These are phyloP conservation scores for Tachysurus fulvidraco DNA, from an alignment of 2,113 vertebrate genomes.

Conservation along the genomic window DNA sequence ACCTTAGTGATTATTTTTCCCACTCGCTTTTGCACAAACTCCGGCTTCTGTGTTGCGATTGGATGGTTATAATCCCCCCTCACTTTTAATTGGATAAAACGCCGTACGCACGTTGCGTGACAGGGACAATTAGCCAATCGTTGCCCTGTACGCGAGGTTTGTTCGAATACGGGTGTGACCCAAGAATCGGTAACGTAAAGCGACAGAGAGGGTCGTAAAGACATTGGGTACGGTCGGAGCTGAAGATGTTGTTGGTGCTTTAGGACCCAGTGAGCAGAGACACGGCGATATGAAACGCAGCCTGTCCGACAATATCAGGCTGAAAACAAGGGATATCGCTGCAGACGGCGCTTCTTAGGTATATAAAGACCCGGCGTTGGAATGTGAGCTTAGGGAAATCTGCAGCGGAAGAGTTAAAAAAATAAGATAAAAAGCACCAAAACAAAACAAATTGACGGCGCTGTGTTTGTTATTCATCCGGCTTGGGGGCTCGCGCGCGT, in stretches of 20 bases:
- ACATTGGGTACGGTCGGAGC: constrained; percentile 59
- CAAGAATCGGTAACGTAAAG: constrained; percentile 70
- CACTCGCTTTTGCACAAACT: background rate
- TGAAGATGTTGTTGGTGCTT: constrained; percentile 69
- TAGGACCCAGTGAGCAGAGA: constrained; percentile 56
- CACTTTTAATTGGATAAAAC: background rate
- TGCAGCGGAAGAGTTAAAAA: background rate
- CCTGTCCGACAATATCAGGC: constrained; percentile 3
- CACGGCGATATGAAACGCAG: constrained; percentile 40
- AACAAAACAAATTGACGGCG: background rate
- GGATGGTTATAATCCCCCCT: no score
- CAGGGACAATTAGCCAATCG: background rate
- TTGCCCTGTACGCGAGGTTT: background rate
- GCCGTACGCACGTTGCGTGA: accelerated
- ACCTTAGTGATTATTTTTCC: background rate
- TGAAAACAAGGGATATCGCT: background rate
- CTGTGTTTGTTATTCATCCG: background rate
- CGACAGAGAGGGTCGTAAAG: constrained; percentile 65
- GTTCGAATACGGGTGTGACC: constrained; percentile 44
- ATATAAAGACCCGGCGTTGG: background rate
- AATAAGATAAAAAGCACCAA: background rate
- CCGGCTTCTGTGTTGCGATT: background rate
- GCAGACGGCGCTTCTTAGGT: background rate
- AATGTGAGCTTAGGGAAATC: background rate
- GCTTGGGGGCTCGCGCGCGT: background rate